Conservation (phyloP, 2,113 vertebrate species). For the Pangasianodon hypophthalmus region DNA sequence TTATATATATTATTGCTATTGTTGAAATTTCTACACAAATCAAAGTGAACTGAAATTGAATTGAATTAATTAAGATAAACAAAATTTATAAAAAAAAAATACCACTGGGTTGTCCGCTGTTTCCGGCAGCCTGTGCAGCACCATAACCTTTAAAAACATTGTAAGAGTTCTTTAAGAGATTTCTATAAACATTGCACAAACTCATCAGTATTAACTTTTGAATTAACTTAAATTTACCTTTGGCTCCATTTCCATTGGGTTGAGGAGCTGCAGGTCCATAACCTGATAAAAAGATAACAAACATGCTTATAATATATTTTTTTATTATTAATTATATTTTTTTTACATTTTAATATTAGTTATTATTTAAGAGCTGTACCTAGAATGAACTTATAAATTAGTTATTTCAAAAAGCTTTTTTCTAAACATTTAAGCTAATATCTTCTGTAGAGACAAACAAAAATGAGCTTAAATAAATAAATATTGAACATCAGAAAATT, state of each 20-base stretch:
- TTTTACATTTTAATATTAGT: background rate
- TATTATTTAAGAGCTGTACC: background rate
- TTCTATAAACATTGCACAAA: background rate
- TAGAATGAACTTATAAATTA: background rate
- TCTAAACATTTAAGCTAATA: too few species aligned
- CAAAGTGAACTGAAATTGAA: background rate
- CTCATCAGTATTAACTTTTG: background rate
- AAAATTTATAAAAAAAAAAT: background rate
- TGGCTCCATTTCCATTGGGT: conserved; percentile 36
- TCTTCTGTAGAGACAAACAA: background rate
- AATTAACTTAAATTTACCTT: background rate
- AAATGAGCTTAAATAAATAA: background rate
- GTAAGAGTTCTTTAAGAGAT: background rate
- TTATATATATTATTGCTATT: too few species aligned
- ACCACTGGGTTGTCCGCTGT: conserved; percentile 7
- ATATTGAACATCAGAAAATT: background rate
- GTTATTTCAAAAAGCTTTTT: too few species aligned
- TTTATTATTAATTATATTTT: background rate
- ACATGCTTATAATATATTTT: background rate
- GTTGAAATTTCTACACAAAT: background rate
- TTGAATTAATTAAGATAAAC: background rate
- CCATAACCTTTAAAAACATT: conserved; percentile 32
- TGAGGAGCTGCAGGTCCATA: conserved; percentile 51
- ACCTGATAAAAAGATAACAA: conserved; percentile 54
- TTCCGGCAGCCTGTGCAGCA: conserved; percentile 16